These are phyloP conservation scores for Corythucha ciliata DNA, from an alignment of 2,888 invertebrate species.

Conservation along the genomic window DNA sequence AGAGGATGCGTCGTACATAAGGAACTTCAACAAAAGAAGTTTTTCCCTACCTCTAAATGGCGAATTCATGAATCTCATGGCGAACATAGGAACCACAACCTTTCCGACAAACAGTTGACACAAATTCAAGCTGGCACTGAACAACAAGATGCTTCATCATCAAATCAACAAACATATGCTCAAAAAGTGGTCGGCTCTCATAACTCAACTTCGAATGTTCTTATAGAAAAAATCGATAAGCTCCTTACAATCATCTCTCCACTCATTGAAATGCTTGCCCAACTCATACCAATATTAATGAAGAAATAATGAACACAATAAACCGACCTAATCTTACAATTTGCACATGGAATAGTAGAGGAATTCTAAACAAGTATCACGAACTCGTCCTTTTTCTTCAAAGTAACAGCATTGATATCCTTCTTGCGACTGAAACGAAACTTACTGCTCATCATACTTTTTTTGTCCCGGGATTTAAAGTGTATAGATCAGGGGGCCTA, in stretches of 20 bases:
- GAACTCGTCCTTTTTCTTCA: not conserved
- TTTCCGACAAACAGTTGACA: too few species aligned
- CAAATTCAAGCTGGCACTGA: too few species aligned
- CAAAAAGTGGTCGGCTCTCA: too few species aligned
- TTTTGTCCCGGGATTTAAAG: not conserved
- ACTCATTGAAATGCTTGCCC: conserved; percentile 1
- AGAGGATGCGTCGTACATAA: conserved; percentile 8
- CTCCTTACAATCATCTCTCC: not conserved
- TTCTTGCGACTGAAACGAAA: conserved; percentile 1
- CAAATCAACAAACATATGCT: too few species aligned
- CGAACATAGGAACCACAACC: too few species aligned
- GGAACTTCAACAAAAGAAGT: conserved; percentile 4
- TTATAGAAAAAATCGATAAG: conserved; percentile 6
- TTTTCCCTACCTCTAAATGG: too few species aligned
- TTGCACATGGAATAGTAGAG: conserved; percentile 5
- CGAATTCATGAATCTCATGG: too few species aligned
- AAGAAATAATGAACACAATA: conserved; percentile 2
- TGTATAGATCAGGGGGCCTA: too few species aligned
- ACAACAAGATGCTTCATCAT: too few species aligned
- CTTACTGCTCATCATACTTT: not conserved
- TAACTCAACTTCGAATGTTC: too few species aligned
- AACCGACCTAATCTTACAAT: not conserved
- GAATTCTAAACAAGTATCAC: not conserved
- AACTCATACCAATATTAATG: conserved; percentile 6
- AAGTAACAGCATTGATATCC: conserved; percentile 1